Conservation (phyloP, 2,888 invertebrate species). For the Alloscopus bannaensis region DNA sequence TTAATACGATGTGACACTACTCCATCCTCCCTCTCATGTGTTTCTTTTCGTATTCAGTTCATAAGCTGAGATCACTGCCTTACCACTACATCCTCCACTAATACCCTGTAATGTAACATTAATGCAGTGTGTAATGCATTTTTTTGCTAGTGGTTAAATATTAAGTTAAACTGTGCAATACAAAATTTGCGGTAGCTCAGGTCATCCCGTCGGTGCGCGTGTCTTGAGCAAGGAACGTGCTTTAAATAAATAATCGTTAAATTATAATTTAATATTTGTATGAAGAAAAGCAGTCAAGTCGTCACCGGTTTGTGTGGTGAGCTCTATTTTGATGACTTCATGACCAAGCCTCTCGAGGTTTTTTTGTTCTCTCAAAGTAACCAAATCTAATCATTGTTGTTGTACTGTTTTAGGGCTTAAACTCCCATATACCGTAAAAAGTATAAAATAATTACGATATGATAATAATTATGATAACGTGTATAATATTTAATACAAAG, state of each 20-base stretch:
- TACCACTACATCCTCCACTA: conserved; percentile 4
- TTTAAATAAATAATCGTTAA: no score
- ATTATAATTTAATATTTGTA: no score
- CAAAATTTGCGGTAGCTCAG: background rate
- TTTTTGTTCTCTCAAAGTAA: conserved; percentile 7
- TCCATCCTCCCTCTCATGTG: background rate
- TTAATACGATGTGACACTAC: background rate
- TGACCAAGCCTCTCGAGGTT: background rate
- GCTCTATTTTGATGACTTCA: conserved; percentile 9
- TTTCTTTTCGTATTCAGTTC: conserved; percentile 14
- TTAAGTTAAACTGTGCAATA: no score
- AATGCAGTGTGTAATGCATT: no score
- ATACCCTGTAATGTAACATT: conserved; percentile 5
- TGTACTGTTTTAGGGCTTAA: background rate
- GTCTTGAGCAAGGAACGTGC: no score
- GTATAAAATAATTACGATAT: background rate
- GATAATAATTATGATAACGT: no score
- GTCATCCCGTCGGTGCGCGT: no score
- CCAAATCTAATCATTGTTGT: conserved; percentile 11
- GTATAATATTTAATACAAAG: no score
- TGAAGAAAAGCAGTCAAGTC: no score
- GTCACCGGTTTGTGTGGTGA: no score
- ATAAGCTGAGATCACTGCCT: conserved; percentile 35
- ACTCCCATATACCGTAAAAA: background rate
- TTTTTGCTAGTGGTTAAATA: no score